phyloP scores from a whole-genome alignment of 2,113 vertebrate genomes.

The Chaetorhynchus papuensis region DNA sequence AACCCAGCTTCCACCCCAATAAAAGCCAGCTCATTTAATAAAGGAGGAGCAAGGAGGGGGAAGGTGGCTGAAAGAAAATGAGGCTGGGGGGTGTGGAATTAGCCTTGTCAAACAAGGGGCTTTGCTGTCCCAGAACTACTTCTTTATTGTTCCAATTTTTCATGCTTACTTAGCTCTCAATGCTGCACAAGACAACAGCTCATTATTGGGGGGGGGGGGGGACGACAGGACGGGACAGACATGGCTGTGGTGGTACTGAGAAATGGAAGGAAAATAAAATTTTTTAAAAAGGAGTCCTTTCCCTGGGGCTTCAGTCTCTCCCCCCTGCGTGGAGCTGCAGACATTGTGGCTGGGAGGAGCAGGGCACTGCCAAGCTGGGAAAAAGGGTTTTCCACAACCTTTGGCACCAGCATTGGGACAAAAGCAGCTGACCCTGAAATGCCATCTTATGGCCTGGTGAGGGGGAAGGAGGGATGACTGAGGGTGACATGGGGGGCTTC shows the following conservation, averaged over 20 bases:
- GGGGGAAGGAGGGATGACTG: neutral
- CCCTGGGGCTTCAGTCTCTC: neutral
- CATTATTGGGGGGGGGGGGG: slow-evolving; percentile 68
- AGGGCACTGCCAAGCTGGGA: neutral
- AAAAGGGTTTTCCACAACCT: neutral
- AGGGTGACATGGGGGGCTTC: neutral
- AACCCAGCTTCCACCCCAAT: slow-evolving; percentile 76
- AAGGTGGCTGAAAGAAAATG: slow-evolving; percentile 64
- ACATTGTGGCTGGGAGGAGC: neutral
- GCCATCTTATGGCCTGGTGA: neutral
- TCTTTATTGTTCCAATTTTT: slow-evolving; percentile 88
- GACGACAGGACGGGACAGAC: neutral
- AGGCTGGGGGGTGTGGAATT: slow-evolving; percentile 76
- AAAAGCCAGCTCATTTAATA: slow-evolving; percentile 83
- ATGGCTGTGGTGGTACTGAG: neutral
- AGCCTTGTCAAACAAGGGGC: slow-evolving; percentile 89
- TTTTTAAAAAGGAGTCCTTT: neutral
- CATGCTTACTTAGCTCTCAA: slow-evolving; percentile 91
- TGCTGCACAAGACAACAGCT: slow-evolving; percentile 82
- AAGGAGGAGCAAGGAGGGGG: slow-evolving; percentile 67
- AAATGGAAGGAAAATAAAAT: slow-evolving; percentile 30
- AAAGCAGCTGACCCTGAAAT: neutral
- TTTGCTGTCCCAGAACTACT: slow-evolving; percentile 79
- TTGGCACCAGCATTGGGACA: neutral
- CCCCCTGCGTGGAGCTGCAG: neutral